A percentile compares a stretch with the other conserved stretches of the same genome.
Conservation (phyloP, 2,797 vertebrate species). For the Sebastes itinus region DNA sequence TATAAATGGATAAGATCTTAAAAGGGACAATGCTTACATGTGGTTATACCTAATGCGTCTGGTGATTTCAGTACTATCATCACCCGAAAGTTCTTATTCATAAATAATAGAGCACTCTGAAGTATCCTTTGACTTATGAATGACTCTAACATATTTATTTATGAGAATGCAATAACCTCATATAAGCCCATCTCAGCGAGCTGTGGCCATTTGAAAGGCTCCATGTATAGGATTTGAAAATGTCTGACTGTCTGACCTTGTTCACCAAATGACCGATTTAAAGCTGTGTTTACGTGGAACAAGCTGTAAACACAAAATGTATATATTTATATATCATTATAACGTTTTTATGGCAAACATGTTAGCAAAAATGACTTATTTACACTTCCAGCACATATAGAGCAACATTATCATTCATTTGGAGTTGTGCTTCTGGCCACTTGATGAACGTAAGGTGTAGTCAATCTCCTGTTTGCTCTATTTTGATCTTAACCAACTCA, state of each 20-base stretch:
- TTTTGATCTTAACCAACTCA: too few relatives aligned
- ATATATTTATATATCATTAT: background rate
- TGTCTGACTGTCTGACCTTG: background rate
- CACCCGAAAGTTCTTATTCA: background rate
- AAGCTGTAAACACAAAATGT: background rate
- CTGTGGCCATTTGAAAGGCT: background rate
- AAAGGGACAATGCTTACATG: background rate
- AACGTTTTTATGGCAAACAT: background rate
- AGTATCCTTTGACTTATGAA: background rate
- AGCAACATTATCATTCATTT: background rate
- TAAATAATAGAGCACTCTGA: background rate
- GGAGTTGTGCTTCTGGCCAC: too few relatives aligned
- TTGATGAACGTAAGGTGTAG: too few relatives aligned
- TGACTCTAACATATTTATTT: background rate
- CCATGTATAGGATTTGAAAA: background rate
- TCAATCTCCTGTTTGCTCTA: too few relatives aligned
- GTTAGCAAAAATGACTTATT: background rate
- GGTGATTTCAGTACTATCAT: background rate
- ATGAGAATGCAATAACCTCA: background rate
- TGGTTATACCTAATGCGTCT: background rate
- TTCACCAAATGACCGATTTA: background rate
- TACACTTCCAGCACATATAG: background rate
- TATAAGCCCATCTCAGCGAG: background rate
- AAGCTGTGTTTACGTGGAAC: background rate
- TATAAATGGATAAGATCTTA: background rate